Evolutionary conservation across 2,888 invertebrate genomes (phyloP).

Genomic region (Lathronympha strigana): DNA sequence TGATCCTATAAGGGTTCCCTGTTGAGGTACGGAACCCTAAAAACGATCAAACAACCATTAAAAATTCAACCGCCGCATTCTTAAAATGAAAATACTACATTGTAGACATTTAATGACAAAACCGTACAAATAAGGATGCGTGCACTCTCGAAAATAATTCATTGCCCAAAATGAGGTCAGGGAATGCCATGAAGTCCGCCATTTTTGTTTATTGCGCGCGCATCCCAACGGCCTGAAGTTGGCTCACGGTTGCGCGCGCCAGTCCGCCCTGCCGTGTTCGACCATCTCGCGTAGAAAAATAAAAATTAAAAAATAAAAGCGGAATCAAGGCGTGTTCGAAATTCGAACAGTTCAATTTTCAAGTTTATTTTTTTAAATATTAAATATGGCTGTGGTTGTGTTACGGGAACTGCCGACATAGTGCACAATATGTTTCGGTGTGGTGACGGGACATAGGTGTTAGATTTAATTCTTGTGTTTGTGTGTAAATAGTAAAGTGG

Average conservation of each 20-base stretch:
- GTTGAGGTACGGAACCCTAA: not conserved
- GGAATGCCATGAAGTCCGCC: conserved; percentile 54
- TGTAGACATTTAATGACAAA: conserved; percentile 31
- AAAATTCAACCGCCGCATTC: conserved; percentile 11
- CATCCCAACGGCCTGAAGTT: conserved; percentile 23
- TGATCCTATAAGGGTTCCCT: too few species aligned
- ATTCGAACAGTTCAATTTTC: conserved; percentile 43
- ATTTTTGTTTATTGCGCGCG: conserved; percentile 41
- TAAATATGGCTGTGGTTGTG: conserved; percentile 42
- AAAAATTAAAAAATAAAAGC: conserved; percentile 45
- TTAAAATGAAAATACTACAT: not conserved
- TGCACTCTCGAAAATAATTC: conserved; percentile 78
- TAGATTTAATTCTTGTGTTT: conserved; percentile 49
- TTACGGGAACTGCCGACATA: conserved; percentile 9
- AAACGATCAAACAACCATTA: not conserved
- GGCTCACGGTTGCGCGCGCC: conserved; percentile 52
- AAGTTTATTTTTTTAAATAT: conserved; percentile 3
- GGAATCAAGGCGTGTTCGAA: conserved; percentile 49
- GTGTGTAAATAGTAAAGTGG: conserved; percentile 46
- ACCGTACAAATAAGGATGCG: conserved; percentile 52
- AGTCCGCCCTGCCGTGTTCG: conserved; percentile 47
- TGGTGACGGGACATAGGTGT: conserved; percentile 50
- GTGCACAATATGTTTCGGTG: conserved; percentile 51
- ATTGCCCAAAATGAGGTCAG: conserved; percentile 74
- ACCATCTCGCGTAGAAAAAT: conserved; percentile 47